Evolutionary conservation across 2,113 vertebrate species (phyloP), one percentile per base, ranked within the genome.

Genomic region (Hassar affinis): DNA sequence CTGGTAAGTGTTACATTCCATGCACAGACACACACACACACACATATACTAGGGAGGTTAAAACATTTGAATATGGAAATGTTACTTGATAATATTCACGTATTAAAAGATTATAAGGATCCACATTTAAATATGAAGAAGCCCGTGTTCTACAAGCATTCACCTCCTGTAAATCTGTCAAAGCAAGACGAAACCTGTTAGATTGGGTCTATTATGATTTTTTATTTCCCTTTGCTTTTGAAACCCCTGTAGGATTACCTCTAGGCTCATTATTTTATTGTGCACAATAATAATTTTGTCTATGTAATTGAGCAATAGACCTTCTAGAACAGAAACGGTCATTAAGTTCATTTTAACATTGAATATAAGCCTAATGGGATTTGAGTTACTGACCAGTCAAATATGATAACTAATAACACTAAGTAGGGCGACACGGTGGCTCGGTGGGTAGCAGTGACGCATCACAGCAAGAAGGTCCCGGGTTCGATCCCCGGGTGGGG

Each of bases 1-100:
- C 92, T 99, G 96, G 98, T 99, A 93, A 97, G 98, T 94, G 82
- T 91, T 66, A 85, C 45, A 84, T 78, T 56, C 6, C 66, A 11
- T 74, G 38, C 61, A 54, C 11, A 10, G 25, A 25, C 7, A 81
- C 14, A 76, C n/a, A n/a, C n/a, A n/a, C n/a, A n/a, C n/a, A 30
- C 14, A 80, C 2, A 76, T 59, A 81, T 57, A 49, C 11, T 22
- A 71, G 22, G 18, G 68, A n/a, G 42, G 42, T 47, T 3, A 71
- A 71, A n/a, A 47, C 22, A 47, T 71, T 47, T 45, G 22, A 47
- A 25, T 71, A 47, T 47, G 45, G 42, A 71, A 71, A 71, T 47
- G 22, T 71, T 47, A 14, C 68, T n/a, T 47, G 6, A 15, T 45
- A 45, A 45, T 45, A 45, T 25, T 42, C 22, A 69, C 3, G 18